phyloP scores from a whole-genome alignment of 2,888 invertebrate genomes.

The Epistrophe grossulariae region DNA sequence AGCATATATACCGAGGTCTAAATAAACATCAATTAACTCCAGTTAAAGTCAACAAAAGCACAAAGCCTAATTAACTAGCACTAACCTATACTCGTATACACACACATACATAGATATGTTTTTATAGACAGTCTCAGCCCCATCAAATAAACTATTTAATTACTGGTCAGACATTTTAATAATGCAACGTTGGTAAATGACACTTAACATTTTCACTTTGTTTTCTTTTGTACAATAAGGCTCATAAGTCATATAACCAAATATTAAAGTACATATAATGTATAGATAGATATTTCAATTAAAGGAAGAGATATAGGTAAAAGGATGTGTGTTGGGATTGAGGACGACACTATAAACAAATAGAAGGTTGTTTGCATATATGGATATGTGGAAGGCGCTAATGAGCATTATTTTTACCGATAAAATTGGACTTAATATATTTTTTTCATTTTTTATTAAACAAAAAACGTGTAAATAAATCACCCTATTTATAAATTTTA shows the following conservation, averaged over 20 bases:
- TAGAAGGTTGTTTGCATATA: not conserved
- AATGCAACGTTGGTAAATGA: conserved; percentile 53
- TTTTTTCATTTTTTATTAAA: too few relatives aligned
- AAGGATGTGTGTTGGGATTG: not conserved
- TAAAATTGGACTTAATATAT: too few relatives aligned
- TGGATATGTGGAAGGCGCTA: not conserved
- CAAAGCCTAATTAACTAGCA: conserved; percentile 21
- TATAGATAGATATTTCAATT: not conserved
- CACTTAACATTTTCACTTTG: conserved; percentile 52
- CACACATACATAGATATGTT: too few relatives aligned
- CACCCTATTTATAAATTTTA: too few relatives aligned
- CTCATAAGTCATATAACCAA: not conserved
- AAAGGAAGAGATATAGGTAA: not conserved
- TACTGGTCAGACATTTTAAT: conserved; percentile 51
- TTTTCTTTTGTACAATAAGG: not conserved
- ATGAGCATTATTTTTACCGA: not conserved
- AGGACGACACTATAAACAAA: too few relatives aligned
- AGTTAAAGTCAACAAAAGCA: conserved; percentile 25
- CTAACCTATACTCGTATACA: not conserved
- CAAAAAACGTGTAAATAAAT: too few relatives aligned
- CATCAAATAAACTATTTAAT: conserved; percentile 26
- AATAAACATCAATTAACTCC: conserved; percentile 10
- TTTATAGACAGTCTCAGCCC: not conserved
- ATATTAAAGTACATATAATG: too few relatives aligned
- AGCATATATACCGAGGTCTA: not conserved